phyloP scores from a whole-genome alignment of 2,888 invertebrate genomes.

The Melanostoma mellinum region DNA sequence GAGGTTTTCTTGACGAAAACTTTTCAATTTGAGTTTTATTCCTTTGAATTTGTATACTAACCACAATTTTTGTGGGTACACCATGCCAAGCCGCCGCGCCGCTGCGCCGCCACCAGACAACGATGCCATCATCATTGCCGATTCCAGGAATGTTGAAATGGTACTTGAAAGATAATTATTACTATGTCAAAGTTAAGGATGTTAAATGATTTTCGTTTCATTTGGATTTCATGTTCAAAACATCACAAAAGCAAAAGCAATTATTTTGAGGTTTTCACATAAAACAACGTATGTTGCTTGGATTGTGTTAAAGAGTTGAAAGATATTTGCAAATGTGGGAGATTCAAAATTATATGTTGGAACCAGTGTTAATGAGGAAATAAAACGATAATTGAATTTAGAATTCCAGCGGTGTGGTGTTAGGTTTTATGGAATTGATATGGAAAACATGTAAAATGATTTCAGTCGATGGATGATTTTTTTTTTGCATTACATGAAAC shows the following conservation, averaged over 20 bases:
- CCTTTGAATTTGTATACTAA: background rate
- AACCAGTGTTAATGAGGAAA: too few relatives aligned
- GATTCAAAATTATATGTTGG: too few relatives aligned
- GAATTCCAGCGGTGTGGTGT: too few relatives aligned
- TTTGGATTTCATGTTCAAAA: constrained; percentile 17
- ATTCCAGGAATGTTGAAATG: background rate
- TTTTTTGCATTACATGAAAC: too few relatives aligned
- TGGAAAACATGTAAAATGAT: too few relatives aligned
- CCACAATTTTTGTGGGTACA: constrained; percentile 15
- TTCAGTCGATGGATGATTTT: too few relatives aligned
- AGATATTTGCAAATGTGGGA: too few relatives aligned
- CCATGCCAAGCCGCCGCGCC: background rate
- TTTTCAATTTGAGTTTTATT: constrained; percentile 49
- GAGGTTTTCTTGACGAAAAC: constrained; percentile 55
- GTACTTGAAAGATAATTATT: constrained; percentile 41
- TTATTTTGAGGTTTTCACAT: background rate
- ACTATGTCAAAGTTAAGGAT: constrained; percentile 48
- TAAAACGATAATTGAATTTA: too few relatives aligned
- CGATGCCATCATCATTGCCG: background rate
- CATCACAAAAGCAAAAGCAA: constrained; percentile 17
- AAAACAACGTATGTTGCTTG: background rate
- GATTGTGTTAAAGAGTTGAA: too few relatives aligned
- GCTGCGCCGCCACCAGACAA: background rate
- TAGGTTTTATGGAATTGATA: too few relatives aligned
- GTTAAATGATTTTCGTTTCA: constrained; percentile 42